These are phyloP conservation scores for Drosophila rubida DNA, from an alignment of 2,888 invertebrate species.

Conservation along the genomic window DNA sequence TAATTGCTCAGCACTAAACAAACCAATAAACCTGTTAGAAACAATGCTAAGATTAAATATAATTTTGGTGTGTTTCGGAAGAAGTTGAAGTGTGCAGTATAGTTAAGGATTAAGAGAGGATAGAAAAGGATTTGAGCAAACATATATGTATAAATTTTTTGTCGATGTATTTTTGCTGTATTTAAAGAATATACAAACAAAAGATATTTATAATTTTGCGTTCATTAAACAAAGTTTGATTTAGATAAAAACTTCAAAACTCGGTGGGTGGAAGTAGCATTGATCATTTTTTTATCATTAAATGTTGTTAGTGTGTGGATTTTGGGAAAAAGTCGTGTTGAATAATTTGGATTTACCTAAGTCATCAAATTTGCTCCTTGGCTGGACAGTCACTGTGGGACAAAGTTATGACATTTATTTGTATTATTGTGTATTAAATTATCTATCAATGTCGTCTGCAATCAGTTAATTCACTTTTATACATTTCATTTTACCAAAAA, in stretches of 20 bases:
- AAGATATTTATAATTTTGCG: conserved; percentile 52
- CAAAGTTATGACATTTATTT: conserved; percentile 77
- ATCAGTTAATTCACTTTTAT: no score
- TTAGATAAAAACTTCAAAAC: conserved; percentile 53
- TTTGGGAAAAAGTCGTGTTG: conserved; percentile 32
- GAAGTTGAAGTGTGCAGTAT: conserved; percentile 35
- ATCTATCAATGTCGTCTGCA: conserved; percentile 37
- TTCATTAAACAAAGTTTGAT: conserved; percentile 61
- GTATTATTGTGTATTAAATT: conserved; percentile 67
- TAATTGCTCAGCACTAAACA: conserved; percentile 35
- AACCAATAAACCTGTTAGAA: conserved; percentile 28
- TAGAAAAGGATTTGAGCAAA: conserved; percentile 33
- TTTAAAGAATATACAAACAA: conserved; percentile 53
- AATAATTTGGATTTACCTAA: conserved; percentile 87
- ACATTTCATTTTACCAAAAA: no score
- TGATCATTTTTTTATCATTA: conserved; percentile 33
- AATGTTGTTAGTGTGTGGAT: conserved; percentile 42
- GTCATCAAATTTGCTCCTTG: conserved; percentile 89
- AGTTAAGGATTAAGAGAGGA: conserved; percentile 27
- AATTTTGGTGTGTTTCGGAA: conserved; percentile 33
- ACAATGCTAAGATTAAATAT: conserved; percentile 1
- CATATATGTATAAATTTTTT: conserved; percentile 13
- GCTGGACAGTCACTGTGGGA: conserved; percentile 88
- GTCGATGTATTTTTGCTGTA: conserved; percentile 36
- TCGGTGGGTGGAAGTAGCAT: conserved; percentile 49